Evolutionary conservation across 92 coral and sea anemone genomes (phyloP), one percentile per base, ranked within the genome.

Genomic region (Palythoa grandiflora): DNA sequence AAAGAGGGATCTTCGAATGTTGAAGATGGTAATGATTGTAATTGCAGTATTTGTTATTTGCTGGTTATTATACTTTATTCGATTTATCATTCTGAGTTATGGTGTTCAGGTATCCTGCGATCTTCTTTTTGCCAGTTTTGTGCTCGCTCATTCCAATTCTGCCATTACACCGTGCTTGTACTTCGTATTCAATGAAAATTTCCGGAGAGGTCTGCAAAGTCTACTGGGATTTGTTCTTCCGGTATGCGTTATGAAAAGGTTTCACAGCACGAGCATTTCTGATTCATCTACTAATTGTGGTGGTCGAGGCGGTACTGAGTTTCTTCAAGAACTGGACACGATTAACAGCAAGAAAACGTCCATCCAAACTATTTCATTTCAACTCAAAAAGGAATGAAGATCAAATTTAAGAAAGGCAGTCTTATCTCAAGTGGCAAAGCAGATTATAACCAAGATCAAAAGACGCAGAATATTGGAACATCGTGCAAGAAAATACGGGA

Each of bases 151-250:
- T 44, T 68, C 76, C 2, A 81, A 81, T 50, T 65, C 86, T 28
- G 86, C 86, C n/a, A 44, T 81, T n/a, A 81, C 86, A 20, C 86
- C 86, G 28, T 81, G 86, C 61, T 36, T 81, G 59, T 81, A 81
- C 28, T 81, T 81, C 74, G 86, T 81, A 15, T 81, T 81, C 16
- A 81, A 66, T 21, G 86, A 66, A 70, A 81, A 81, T 48, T 81
- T 11, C 63, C 86, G 76, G 10, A 81, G 86, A 40, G 86, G 86
- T 44, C 61, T 81, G 20, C 61, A 19, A 48, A 81, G 21, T 50
- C 19, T 81, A 12, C 55, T 81, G 40, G 86, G 59, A 12, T 35
- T 3, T 2, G 14, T 81, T 66, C 19, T 81, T 35, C 86, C 86
- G 16, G 59, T 50, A 17, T 81, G 60, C 37, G 44, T 68, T 14